Base-by-base conservation (phyloP, 2,888 invertebrate species). In the Acrocyrtus sp. region DNA sequence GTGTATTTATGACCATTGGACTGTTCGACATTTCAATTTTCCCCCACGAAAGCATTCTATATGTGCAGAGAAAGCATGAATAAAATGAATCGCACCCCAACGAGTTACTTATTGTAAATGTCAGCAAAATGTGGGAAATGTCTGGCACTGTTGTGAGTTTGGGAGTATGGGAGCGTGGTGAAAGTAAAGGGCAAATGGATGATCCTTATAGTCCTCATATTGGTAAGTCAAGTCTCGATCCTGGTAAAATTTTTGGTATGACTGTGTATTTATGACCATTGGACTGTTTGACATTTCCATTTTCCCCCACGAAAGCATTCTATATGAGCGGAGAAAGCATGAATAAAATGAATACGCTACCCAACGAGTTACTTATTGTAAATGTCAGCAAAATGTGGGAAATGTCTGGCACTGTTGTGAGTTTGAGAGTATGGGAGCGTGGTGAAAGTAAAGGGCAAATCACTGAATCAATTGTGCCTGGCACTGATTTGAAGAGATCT, bases 161-260 rank as follows among this genome's bases (percentile, higher is more conserved):
- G n/a, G n/a, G n/a, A n/a, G n/a, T n/a, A n/a, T n/a, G n/a, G n/a
- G n/a, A n/a, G n/a, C n/a, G n/a, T n/a, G n/a, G n/a, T n/a, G n/a
- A n/a, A n/a, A n/a, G n/a, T n/a, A n/a, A n/a, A n/a, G 75, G 75
- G 12, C 75, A 75, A 62, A 56, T 78, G 61, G 78, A 78, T 72
- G 78, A 78, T 53, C 78, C 78, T 24, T 78, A 78, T 63, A 78
- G 78, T 72, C 78, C 78, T 43, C 68, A 67, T 57, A 74, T 78
- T 39, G 75, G 78, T 78, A 78, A 67, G 66, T 19, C 34, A 47
- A n/a, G n/a, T n/a, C n/a, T n/a, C n/a, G n/a, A n/a, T n/a, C n/a
- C n/a, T n/a, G n/a, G n/a, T n/a, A n/a, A n/a, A n/a, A n/a, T n/a
- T n/a, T 22, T 2, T 43, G 15, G 19, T 47, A 29, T 53, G 15